Percentiles rank a stretch among this genome's conserved stretches.
phyloP scores from a whole-genome alignment of 2,113 vertebrate species.

The Myxocyprinus asiaticus region DNA sequence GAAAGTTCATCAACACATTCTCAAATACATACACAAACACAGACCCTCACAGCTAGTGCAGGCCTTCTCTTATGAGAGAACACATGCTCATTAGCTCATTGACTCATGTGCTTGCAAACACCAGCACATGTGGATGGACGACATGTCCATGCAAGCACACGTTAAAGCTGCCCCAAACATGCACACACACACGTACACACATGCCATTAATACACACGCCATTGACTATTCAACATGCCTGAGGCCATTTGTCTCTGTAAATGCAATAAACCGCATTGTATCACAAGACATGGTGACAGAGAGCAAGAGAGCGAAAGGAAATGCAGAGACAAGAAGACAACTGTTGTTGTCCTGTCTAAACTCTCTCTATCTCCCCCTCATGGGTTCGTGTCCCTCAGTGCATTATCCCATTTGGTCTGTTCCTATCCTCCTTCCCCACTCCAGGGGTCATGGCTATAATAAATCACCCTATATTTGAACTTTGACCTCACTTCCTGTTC shows the following conservation, averaged over 20 bases:
- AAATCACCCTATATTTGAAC: slow-evolving; percentile 60
- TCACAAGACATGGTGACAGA: slow-evolving; percentile 44
- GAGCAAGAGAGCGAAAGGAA: background rate
- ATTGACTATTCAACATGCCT: slow-evolving; percentile 20
- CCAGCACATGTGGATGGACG: slow-evolving; percentile 31
- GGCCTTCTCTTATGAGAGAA: slow-evolving; percentile 21
- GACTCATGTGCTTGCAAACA: background rate
- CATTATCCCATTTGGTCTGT: slow-evolving; percentile 45
- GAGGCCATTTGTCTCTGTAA: slow-evolving; percentile 26
- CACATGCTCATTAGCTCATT: slow-evolving; percentile 7
- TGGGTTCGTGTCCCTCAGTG: background rate
- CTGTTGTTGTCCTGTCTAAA: slow-evolving; percentile 11
- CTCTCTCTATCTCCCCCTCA: slow-evolving; percentile 15
- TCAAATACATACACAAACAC: slow-evolving; percentile 22
- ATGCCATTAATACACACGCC: slow-evolving; percentile 20
- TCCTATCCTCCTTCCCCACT: slow-evolving; percentile 31
- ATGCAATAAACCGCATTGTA: slow-evolving; percentile 31
- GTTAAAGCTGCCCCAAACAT: background rate
- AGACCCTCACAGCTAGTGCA: background rate
- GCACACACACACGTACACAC: slow-evolving; percentile 35
- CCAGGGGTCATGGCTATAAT: slow-evolving; percentile 52
- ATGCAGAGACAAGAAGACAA: background rate
- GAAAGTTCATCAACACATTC: slow-evolving; percentile 54
- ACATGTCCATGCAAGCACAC: slow-evolving; percentile 1
- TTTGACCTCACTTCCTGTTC: slow-evolving; percentile 67